Evolutionary conservation across 2,113 vertebrate genomes (phyloP), one percentile per base, ranked within the genome.

Genomic region (Alaudala cheleensis): DNA sequence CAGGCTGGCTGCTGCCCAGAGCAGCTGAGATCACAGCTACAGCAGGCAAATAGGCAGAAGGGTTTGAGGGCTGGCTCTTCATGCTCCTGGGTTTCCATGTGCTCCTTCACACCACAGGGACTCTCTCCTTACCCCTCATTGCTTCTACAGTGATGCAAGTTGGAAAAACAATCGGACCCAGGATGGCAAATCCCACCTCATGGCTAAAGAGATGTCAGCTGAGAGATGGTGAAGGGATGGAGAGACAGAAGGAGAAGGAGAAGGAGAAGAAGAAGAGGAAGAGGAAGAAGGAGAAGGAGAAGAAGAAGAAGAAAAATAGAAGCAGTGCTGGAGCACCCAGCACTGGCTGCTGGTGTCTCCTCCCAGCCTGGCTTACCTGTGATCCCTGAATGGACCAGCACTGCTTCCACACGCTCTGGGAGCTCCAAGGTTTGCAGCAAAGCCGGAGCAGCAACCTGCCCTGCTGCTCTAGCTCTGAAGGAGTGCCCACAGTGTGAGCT

Each of bases 331-430:
- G 62, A 74, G 56, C 2, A 2, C 17, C 37, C 87, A 42, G 77
- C 1, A 33, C 51, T 31, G 37, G 20, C 23, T 69, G 62, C 69
- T 72, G 2, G 1, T 39, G 18, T 56, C 39, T 50, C 72, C 44
- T 42, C 51, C 40, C 71, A 81, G n/a, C 66, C 66, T 56, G 61
- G 29, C 96, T 97, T 92, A 96, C 95, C 96, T 96, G 85, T 19
- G 56, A 31, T 95, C 67, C 67, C 58, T 51, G 17, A 81, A 51
- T 2, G 28, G 53, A 92, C 51, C 83, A 65, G 71, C 58, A 10
- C 85, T 14, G 19, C 70, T 94, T 84, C 81, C 86, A 66, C 37
- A 9, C 6, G 0, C 4, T 34, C 72, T 0, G 0, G 69, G 76
- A 94, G 85, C 89, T 51, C 57, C 77, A 37, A 94, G 86, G 66